A percentile compares a stretch with the other conserved stretches of the same genome.
phyloP scores from a whole-genome alignment of 2,797 vertebrate genomes.

The Leuciscus waleckii region DNA sequence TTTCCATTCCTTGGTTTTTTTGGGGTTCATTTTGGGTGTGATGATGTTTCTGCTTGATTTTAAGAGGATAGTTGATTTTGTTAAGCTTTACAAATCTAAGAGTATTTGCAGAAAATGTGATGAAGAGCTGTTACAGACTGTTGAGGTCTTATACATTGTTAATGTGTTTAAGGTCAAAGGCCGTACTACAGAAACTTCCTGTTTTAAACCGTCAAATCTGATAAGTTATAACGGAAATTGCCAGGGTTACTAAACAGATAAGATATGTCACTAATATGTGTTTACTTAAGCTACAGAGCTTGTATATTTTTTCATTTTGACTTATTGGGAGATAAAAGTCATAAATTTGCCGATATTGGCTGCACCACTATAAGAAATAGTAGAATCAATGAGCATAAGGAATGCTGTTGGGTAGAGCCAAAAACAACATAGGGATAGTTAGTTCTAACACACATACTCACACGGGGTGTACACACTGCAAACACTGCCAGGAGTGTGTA shows the following conservation, averaged over 20 bases:
- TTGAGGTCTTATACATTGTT: not conserved
- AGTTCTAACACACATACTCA: slow-evolving; percentile 58
- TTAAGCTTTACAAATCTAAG: not conserved
- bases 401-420: slow-evolving; percentile 73
- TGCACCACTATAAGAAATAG: slow-evolving; percentile 60
- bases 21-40: not conserved
- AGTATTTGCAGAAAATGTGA: not conserved
- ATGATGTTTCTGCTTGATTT: not conserved
- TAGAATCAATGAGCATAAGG: slow-evolving; percentile 75
- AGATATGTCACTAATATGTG: not conserved
- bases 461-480: slow-evolving; percentile 70
- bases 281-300: not conserved
- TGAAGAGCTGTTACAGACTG: not conserved
- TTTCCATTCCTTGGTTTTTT: not conserved
- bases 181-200: not conserved
- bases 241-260: not conserved
- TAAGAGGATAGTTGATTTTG: not conserved
- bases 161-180: not conserved
- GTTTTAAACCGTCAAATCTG: not conserved
- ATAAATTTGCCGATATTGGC: not conserved
- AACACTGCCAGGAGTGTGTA: slow-evolving; percentile 72
- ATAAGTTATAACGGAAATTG: not conserved
- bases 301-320: not conserved
- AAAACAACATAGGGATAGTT: slow-evolving; percentile 72
- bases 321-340: not conserved